These are phyloP conservation scores for Clinocottus analis DNA, from an alignment of 2,113 vertebrate genomes.

Conservation along the genomic window DNA sequence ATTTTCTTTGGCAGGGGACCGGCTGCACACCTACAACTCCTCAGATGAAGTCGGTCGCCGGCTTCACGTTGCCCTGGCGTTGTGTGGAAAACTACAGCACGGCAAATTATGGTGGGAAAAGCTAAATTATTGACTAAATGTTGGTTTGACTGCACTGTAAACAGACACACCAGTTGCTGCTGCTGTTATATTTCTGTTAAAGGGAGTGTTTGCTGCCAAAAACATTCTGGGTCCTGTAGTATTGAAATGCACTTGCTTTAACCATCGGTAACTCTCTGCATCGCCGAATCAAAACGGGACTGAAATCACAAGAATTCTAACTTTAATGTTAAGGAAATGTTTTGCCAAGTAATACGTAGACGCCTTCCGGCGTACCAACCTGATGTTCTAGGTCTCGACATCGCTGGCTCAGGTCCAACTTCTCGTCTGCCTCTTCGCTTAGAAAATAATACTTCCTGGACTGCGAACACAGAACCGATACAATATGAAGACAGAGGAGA, in stretches of 20 bases:
- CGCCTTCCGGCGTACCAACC: conserved; percentile 74
- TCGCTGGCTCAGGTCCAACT: conserved; percentile 83
- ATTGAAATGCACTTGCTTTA: not conserved
- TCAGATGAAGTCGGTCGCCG: not conserved
- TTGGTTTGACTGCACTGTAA: not conserved
- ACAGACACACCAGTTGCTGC: not conserved
- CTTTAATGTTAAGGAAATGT: not conserved
- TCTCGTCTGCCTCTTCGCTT: conserved; percentile 87
- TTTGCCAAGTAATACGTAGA: not conserved
- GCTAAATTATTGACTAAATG: not conserved
- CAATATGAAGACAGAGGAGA: conserved; percentile 21
- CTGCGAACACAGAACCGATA: conserved; percentile 69
- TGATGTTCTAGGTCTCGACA: conserved; percentile 88
- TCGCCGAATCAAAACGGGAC: not conserved
- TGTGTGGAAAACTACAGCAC: not conserved
- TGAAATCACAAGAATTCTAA: not conserved
- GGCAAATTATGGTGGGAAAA: not conserved
- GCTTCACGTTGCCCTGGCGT: not conserved
- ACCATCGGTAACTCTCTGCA: not conserved
- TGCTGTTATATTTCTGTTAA: not conserved
- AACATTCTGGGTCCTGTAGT: not conserved
- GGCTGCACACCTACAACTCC: not conserved
- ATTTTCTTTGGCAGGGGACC: not conserved
- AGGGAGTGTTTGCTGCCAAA: not conserved
- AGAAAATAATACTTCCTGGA: conserved; percentile 94